Conservation (phyloP, 2,797 vertebrate genomes). For the Pseudocheirus occidentalis region DNA sequence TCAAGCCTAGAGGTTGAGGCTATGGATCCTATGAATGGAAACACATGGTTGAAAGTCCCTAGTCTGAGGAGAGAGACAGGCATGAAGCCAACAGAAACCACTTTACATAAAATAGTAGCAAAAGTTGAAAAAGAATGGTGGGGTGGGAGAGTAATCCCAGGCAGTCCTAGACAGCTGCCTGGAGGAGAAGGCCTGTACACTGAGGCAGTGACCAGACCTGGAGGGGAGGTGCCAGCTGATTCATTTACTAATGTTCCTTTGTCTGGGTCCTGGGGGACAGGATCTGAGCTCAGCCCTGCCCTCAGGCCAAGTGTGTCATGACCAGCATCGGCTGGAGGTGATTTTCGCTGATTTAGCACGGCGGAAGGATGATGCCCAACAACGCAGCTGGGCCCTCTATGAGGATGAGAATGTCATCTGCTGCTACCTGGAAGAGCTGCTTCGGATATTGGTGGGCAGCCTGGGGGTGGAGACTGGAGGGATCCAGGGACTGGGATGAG, state of each 20-base stretch:
- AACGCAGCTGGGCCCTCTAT: slow-evolving; percentile 97
- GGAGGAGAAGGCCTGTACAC: neutral
- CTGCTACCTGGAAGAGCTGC: slow-evolving; percentile 97
- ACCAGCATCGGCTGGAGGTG: slow-evolving; percentile 96
- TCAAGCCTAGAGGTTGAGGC: neutral
- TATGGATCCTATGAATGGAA: neutral
- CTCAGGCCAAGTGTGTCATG: slow-evolving; percentile 95
- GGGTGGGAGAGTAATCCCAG: neutral
- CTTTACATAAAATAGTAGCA: neutral
- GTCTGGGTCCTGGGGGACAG: slow-evolving; percentile 66
- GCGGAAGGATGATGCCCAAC: slow-evolving; percentile 95
- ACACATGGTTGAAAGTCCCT: neutral
- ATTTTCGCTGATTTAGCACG: slow-evolving; percentile 95
- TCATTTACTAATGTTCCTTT: slow-evolving; percentile 28
- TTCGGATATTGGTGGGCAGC: slow-evolving; percentile 93
- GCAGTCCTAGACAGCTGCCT: neutral
- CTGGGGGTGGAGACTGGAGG: neutral
- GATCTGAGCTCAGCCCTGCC: slow-evolving; percentile 90
- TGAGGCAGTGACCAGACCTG: slow-evolving; percentile 1
- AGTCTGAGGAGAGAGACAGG: neutral
- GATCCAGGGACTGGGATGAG: neutral
- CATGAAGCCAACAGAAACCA: neutral
- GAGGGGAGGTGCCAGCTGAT: slow-evolving; percentile 32
- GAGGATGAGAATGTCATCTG: slow-evolving; percentile 95
- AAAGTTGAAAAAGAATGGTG: neutral